Evolutionary conservation across 2,797 vertebrate genomes (phyloP), one percentile per base, ranked within the genome.

Genomic region (Echiichthys vipera): DNA sequence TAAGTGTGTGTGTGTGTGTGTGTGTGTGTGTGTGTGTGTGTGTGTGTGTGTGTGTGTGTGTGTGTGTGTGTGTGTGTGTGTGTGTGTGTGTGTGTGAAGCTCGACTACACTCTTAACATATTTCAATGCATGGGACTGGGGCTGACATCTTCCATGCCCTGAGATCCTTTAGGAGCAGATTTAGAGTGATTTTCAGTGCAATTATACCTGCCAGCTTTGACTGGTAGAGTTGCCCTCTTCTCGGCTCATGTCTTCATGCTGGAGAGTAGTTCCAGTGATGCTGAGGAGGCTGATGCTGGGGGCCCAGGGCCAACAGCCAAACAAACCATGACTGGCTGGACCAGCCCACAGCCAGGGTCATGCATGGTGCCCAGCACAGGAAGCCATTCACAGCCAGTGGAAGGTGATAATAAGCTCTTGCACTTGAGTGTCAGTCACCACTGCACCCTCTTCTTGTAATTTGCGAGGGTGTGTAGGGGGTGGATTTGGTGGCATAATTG

Each of bases 121-220:
- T 92, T 93, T 94, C 87, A 89, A 81, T 90, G 80, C 84, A 89
- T 89, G 87, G 90, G 88, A 93, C 87, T 74, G 39, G 72, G 64
- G 74, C 87, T 93, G 92, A 94, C 92, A 89, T 91, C 88, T 88
- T 86, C 84, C 74, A 75, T 91, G 86, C 90, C 90, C 90, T 40
- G 57, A 75, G 83, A 88, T 92, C 91, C 93, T 94, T 89, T 76
- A 87, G 86, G 91, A 93, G 88, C 91, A 93, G 88, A 93, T 94
- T 94, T 94, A 86, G 80, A 94, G 89, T 93, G 92, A 94, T 95
- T 94, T 94, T 94, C 93, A 92, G 87, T 93, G 92, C 93, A 94
- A 93, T 94, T 94, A 93, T 94, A 91, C 91, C 91, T 95, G 93
- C 91, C 92, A 93, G 82, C 84, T 91, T 84, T 93, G 93, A 94